Evolutionary conservation across 2,113 vertebrate genomes (phyloP).

Genomic region (Laterallus jamaicensis): DNA sequence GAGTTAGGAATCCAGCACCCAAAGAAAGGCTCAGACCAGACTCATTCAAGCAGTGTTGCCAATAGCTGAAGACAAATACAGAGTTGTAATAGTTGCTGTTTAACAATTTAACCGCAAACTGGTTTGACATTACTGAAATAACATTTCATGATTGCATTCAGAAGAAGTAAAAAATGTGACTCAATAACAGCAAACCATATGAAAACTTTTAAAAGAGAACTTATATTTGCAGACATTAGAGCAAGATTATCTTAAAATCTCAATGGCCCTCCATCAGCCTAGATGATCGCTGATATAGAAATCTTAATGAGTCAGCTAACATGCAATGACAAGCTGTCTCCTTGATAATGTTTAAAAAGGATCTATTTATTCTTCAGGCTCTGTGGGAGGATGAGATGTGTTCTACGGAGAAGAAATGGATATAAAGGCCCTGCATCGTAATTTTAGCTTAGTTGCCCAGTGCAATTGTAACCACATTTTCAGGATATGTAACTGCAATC

Average conservation of each 20-base stretch:
- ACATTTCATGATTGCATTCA: not conserved
- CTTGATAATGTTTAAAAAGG: slow-evolving; percentile 6
- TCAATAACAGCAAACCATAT: not conserved
- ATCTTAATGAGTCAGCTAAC: slow-evolving; percentile 54
- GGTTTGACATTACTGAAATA: not conserved
- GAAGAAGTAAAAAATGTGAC: slow-evolving; percentile 3
- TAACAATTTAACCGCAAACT: not conserved
- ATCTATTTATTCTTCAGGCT: slow-evolving; percentile 22
- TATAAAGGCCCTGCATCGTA: not conserved
- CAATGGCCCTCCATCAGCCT: slow-evolving; percentile 20
- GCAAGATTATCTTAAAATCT: slow-evolving; percentile 3
- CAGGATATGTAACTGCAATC: not conserved
- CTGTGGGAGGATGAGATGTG: not conserved
- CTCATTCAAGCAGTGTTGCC: not conserved
- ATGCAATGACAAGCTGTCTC: slow-evolving; percentile 43
- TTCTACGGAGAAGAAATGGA: not conserved
- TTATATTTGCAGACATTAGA: not conserved
- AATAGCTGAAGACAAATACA: not conserved
- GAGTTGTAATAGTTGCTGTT: not conserved
- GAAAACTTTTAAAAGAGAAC: slow-evolving; percentile 1
- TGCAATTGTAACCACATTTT: not conserved
- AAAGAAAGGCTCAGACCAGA: not conserved
- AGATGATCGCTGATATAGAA: slow-evolving; percentile 43
- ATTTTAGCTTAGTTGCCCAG: not conserved
- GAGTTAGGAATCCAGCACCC: not conserved